These are phyloP conservation scores for Passerina amoena DNA, from an alignment of 2,113 vertebrate genomes.

Conservation along the genomic window DNA sequence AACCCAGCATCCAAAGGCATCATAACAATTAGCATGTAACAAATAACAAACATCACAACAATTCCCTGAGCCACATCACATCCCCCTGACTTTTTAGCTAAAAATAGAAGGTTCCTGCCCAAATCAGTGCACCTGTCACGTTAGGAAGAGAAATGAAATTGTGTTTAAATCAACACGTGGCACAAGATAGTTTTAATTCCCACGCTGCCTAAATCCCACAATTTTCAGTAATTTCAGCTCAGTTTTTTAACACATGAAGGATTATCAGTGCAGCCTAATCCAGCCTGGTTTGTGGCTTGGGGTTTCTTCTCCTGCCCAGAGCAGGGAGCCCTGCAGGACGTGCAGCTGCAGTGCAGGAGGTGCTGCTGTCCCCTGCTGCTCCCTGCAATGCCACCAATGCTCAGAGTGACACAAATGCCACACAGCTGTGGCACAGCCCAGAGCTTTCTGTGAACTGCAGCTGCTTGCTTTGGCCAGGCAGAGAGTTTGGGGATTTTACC, in stretches of 20 bases:
- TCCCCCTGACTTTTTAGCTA: background rate
- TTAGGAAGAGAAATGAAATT: background rate
- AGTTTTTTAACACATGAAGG: background rate
- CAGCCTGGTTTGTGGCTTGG: background rate
- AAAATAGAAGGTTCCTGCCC: background rate
- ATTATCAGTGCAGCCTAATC: rapidly evolving
- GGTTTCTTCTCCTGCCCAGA: background rate
- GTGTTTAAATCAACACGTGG: background rate
- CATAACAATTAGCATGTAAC: background rate
- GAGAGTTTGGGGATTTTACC: background rate
- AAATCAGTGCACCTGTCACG: background rate
- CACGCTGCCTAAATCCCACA: background rate
- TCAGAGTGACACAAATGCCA: background rate
- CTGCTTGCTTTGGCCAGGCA: background rate
- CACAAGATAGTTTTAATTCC: background rate
- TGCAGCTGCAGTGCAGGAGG: background rate
- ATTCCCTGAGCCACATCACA: background rate
- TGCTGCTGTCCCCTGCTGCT: background rate
- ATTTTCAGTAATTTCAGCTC: rapidly evolving
- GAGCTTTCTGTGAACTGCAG: background rate
- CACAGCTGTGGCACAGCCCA: background rate
- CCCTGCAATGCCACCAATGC: background rate
- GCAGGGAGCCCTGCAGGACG: background rate
- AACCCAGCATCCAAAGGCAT: background rate
- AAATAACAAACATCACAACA: background rate